Base-by-base conservation (phyloP, 2,888 invertebrate genomes). In the Tetragonula carbonaria region DNA sequence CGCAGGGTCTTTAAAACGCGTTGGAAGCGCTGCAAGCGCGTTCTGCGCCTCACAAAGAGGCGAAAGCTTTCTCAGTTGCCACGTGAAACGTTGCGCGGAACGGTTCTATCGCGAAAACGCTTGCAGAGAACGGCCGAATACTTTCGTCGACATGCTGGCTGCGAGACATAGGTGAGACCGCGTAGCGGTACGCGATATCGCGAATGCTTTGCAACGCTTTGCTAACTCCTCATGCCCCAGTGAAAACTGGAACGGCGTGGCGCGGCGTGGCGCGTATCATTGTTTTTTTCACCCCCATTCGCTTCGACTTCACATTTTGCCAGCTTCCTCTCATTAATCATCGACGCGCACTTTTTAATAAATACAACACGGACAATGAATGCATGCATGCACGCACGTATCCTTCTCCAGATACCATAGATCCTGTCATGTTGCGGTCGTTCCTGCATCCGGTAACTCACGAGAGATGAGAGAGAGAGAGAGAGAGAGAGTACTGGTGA, bases 161-260 rank as follows among this genome's bases (percentile, higher is more conserved):
- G 92, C 92, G 21, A 91, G 92, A 78, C 92, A 92, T 88, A 93
- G 92, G 93, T 93, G 87, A 92, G 90, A 66, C 21, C 21, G 45
- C 45, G 59, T 62, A 79, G 67, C 67, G 79, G 74, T 63, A 57
- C 74, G 23, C 74, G 75, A 76, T 63, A 55, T 21, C 21, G 45
- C 62, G 80, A 53, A 72, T 28, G 50, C 66, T 66, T 45, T 16
- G 16, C 45, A 70, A 77, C 65, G 50, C 71, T 80, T 78, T 65
- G 55, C 66, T 71, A 71, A 75, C 78, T 51, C 53, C 38, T 3
- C 33, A n/a, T 14, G 28, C 57, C 45, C 57, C 23, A 50, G 72
- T 72, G 59, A 59, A 59, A 79, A 77, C 68, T 70, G 68, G 75
- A 6, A 62, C 79, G 55, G 5, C 18, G 28, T 23, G 0, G 16